These are phyloP conservation scores for Desmophyllum pertusum DNA, from an alignment of 92 coral and sea anemone genomes.

Conservation along the genomic window DNA sequence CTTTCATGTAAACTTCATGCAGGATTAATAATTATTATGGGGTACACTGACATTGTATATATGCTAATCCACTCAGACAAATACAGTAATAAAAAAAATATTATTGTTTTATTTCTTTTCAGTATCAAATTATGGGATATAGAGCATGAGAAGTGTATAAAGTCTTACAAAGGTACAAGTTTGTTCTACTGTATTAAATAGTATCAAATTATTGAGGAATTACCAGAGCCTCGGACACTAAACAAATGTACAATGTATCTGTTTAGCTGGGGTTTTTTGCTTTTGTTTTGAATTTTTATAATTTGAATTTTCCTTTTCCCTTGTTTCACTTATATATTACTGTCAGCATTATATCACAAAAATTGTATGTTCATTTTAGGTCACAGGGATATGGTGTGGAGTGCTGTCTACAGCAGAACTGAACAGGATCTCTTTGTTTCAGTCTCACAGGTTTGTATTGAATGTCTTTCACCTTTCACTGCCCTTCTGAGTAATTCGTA, in stretches of 20 bases:
- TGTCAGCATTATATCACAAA: too few species aligned
- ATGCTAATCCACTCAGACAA: background rate
- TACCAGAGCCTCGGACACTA: too few species aligned
- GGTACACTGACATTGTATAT: too few species aligned
- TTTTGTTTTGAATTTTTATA: too few species aligned
- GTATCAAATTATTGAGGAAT: too few species aligned
- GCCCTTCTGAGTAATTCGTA: too few species aligned
- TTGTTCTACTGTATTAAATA: background rate
- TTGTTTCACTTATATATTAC: too few species aligned
- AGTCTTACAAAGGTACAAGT: slow-evolving; percentile 80
- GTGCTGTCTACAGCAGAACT: slow-evolving; percentile 80
- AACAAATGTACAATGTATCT: too few species aligned
- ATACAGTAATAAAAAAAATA: background rate
- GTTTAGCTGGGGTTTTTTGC: too few species aligned
- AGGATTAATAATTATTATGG: too few species aligned
- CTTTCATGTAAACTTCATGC: too few species aligned
- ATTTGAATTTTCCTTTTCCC: too few species aligned
- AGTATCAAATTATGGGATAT: slow-evolving; percentile 95
- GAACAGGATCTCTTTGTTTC: slow-evolving; percentile 92
- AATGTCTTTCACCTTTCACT: background rate
- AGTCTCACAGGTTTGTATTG: slow-evolving; percentile 79
- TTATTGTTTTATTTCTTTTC: slow-evolving; percentile 19
- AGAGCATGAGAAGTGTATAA: slow-evolving; percentile 76
- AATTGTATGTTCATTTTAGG: slow-evolving; percentile 45
- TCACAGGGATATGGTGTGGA: slow-evolving; percentile 84